These are phyloP conservation scores for Aphaenogaster ashmeadi DNA, from an alignment of 1,140 invertebrate genomes.

Conservation along the genomic window DNA sequence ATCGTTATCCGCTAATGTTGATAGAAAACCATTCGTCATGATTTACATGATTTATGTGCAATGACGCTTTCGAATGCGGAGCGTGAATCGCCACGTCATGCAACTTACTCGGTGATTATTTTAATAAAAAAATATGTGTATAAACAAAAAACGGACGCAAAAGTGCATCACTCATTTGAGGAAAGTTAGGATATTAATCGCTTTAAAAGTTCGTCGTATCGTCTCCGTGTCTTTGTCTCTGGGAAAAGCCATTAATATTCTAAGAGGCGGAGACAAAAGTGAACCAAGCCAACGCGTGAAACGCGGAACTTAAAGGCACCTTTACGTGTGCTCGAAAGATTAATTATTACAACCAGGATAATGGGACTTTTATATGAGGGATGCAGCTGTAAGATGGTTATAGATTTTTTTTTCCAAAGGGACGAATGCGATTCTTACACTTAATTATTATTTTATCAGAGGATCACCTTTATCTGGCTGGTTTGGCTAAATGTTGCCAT, in stretches of 20 bases:
- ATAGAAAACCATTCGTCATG: neutral
- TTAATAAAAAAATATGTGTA: slow-evolving; percentile 1
- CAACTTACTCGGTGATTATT: neutral
- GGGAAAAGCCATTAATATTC: slow-evolving; percentile 34
- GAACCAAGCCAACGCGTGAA: slow-evolving; percentile 47
- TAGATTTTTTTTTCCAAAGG: neutral
- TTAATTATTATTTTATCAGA: slow-evolving; percentile 16
- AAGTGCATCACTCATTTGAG: slow-evolving; percentile 7
- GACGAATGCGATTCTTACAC: neutral
- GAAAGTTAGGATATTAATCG: slow-evolving; percentile 47
- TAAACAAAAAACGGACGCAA: neutral
- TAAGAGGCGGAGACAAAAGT: slow-evolving; percentile 51
- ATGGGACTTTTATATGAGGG: slow-evolving; percentile 6
- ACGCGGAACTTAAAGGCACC: slow-evolving; percentile 54
- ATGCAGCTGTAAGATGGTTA: neutral
- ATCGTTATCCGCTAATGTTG: neutral
- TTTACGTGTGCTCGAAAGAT: slow-evolving; percentile 37
- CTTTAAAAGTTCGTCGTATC: slow-evolving; percentile 46
- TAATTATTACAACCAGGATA: slow-evolving; percentile 48
- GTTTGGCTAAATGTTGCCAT: neutral
- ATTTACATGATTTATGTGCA: neutral
- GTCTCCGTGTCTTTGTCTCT: slow-evolving; percentile 1
- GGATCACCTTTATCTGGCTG: neutral
- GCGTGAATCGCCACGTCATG: neutral
- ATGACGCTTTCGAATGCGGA: slow-evolving; percentile 7